A percentile compares a stretch with the other conserved stretches of the same genome.
phyloP scores from a whole-genome alignment of 2,888 invertebrate species.

The Dasysyrphus tricinctus region DNA sequence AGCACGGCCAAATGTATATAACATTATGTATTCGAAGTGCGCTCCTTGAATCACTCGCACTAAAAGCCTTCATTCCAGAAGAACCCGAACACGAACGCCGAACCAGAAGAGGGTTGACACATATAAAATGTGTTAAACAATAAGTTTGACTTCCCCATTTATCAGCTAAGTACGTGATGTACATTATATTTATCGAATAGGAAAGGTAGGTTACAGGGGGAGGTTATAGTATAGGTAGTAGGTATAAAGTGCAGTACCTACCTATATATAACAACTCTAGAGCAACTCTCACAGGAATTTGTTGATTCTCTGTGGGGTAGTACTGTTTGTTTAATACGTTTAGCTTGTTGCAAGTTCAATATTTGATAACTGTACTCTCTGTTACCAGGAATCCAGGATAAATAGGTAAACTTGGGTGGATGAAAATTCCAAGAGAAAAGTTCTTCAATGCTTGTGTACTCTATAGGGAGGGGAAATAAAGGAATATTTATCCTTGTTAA shows the following conservation, averaged over 20 bases:
- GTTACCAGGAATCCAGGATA: conserved; percentile 34
- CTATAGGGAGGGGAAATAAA: conserved; percentile 31
- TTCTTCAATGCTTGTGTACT: not conserved
- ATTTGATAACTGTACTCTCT: conserved; percentile 45
- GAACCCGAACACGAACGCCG: not conserved
- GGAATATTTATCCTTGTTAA: not conserved
- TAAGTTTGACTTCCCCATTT: conserved; percentile 71
- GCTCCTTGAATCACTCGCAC: conserved; percentile 58
- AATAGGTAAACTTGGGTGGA: conserved; percentile 9
- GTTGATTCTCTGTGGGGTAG: conserved; percentile 60
- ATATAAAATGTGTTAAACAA: conserved; percentile 75
- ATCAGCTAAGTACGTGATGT: conserved; percentile 48
- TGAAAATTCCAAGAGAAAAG: conserved; percentile 27
- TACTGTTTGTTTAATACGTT: conserved; percentile 5
- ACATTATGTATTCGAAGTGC: conserved; percentile 70
- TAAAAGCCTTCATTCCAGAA: conserved; percentile 52
- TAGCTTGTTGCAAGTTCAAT: conserved; percentile 23
- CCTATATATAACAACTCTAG: conserved; percentile 8
- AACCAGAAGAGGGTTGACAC: conserved; percentile 69
- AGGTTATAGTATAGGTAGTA: conserved; percentile 2
- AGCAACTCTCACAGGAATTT: conserved; percentile 28
- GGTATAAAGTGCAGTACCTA: conserved; percentile 32
- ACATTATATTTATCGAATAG: conserved; percentile 25
- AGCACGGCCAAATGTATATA: conserved; percentile 63
- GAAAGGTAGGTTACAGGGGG: conserved; percentile 6